Evolutionary conservation across 2,888 invertebrate species (phyloP).

Genomic region (Agonopterix arenella): DNA sequence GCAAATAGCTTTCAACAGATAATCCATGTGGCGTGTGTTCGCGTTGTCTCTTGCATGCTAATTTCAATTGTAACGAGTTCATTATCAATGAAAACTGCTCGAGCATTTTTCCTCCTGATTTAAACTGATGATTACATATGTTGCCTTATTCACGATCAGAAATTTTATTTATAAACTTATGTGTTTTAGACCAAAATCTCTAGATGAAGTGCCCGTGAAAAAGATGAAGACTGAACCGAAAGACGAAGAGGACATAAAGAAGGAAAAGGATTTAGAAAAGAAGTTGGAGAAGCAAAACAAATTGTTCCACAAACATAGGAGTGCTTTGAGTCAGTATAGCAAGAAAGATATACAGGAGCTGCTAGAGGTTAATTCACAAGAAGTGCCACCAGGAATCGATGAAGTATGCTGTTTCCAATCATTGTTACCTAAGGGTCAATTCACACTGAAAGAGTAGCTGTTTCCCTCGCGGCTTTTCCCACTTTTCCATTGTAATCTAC

Average conservation of each 20-base stretch:
- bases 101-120: too few species aligned
- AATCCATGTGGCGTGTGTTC: too few species aligned
- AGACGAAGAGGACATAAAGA: constrained; percentile 64
- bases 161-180: background rate
- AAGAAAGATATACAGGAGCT: constrained; percentile 80
- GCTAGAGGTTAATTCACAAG: constrained; percentile 84
- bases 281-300: constrained; percentile 84
- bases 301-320: constrained; percentile 52
- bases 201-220: constrained; percentile 80
- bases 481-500: too few species aligned
- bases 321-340: constrained; percentile 58
- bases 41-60: too few species aligned
- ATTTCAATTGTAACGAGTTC: too few species aligned
- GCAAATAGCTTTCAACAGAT: too few species aligned
- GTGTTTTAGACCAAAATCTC: constrained; percentile 37
- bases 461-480: too few species aligned
- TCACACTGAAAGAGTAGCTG: too few species aligned
- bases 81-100: too few species aligned
- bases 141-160: too few species aligned
- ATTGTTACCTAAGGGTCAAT: too few species aligned
- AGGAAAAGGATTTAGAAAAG: constrained; percentile 74
- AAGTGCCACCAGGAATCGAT: constrained; percentile 80
- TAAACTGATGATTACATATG: too few species aligned
- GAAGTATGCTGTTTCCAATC: constrained; percentile 64
- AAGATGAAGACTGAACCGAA: constrained; percentile 82